Conservation (phyloP, 2,888 invertebrate species). For the Ecliptopera silaceata region DNA sequence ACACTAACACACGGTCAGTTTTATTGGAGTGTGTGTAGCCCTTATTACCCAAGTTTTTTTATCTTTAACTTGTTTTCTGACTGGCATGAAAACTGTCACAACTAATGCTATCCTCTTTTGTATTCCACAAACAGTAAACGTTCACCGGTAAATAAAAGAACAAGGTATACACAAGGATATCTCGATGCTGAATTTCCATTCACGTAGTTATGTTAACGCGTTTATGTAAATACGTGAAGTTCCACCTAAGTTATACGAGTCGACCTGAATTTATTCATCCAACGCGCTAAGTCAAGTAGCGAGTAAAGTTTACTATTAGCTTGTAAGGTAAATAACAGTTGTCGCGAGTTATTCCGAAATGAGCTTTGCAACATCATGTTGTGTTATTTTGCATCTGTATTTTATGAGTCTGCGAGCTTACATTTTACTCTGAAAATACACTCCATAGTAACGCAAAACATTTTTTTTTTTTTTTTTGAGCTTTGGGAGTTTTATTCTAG, state of each 20-base stretch:
- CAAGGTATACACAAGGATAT: constrained; percentile 45
- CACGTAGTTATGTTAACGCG: constrained; percentile 57
- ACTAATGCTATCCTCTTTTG: constrained; percentile 10
- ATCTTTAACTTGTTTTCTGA: too few relatives aligned
- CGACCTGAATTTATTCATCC: constrained; percentile 55
- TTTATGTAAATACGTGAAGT: constrained; percentile 68
- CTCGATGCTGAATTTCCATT: constrained; percentile 56
- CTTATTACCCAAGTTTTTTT: too few relatives aligned
- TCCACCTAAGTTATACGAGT: constrained; percentile 62
- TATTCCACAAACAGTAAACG: constrained; percentile 34
- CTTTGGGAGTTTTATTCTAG: too few relatives aligned
- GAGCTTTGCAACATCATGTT: constrained; percentile 29
- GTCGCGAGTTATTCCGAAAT: constrained; percentile 27
- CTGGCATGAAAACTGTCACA: background rate
- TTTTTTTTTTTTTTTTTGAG: too few relatives aligned
- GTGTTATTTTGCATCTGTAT: constrained; percentile 26
- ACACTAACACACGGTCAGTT: too few relatives aligned
- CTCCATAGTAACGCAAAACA: too few relatives aligned
- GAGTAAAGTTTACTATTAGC: constrained; percentile 40
- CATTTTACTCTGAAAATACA: constrained; percentile 6
- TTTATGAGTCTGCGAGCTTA: constrained; percentile 15
- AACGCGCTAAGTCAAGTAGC: constrained; percentile 40
- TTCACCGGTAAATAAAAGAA: constrained; percentile 48
- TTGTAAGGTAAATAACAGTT: constrained; percentile 29
- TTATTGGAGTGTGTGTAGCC: too few relatives aligned